Percentiles rank a stretch among this genome's conserved stretches.
These are phyloP conservation scores for Sebastes miniatus DNA, from an alignment of 2,797 vertebrate genomes.

Conservation along the genomic window DNA sequence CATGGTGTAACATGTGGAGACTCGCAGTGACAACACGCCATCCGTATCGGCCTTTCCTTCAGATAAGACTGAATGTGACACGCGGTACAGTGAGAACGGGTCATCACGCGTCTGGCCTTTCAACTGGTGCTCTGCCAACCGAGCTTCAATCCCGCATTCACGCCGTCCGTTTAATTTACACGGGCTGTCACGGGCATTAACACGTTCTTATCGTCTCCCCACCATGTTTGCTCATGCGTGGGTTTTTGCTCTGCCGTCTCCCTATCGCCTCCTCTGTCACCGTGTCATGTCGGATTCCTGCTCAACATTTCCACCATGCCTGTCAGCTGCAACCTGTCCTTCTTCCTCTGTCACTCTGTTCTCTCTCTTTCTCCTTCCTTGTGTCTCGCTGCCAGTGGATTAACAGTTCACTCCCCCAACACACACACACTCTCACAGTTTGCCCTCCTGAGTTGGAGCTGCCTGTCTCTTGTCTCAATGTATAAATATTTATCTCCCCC, in stretches of 20 bases:
- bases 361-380: constrained; percentile 1
- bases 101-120: constrained; percentile 14
- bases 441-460: constrained; percentile 45
- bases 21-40: background rate
- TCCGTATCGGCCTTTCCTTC: background rate
- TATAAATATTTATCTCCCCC: constrained; percentile 71
- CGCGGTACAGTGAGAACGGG: background rate
- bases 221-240: constrained; percentile 45
- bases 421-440: background rate
- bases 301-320: constrained; percentile 48
- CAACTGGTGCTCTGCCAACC: background rate
- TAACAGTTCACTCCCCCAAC: constrained; percentile 25
- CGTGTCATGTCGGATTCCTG: constrained; percentile 60
- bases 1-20: background rate
- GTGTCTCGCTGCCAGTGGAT: constrained; percentile 54
- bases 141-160: background rate
- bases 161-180: constrained; percentile 29
- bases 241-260: constrained; percentile 34
- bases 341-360: constrained; percentile 48
- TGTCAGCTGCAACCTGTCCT: constrained; percentile 50
- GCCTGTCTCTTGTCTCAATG: constrained; percentile 57
- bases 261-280: constrained; percentile 47
- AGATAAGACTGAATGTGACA: background rate
- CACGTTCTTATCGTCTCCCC: constrained; percentile 38
- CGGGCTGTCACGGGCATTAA: constrained; percentile 13